Base-by-base conservation (phyloP, 2,888 invertebrate species). In the Mythimna pallens region DNA sequence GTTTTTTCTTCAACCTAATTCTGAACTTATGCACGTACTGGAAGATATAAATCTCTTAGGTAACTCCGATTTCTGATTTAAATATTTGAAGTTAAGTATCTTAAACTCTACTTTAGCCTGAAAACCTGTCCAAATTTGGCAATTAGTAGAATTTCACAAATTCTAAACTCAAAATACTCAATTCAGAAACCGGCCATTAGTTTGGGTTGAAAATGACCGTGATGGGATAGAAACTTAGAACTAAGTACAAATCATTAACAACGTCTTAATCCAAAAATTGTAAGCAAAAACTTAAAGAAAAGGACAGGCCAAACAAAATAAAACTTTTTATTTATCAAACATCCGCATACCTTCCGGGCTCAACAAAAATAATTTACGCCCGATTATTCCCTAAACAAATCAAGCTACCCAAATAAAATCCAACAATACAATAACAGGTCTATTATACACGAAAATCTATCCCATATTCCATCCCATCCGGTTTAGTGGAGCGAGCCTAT, bases 391-490 rank as follows among this genome's bases (percentile, higher is more conserved):
- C 9, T 67, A 64, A 68, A 79, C 14, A 69, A 73, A 75, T 76
- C 30, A 77, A 68, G 40, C 25, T 22, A 64, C 43, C 34, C 70
- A 50, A 81, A 82, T 70, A 65, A 80, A 70, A 74, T 30, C 61
- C 61, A 61, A 69, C 43, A 80, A 74, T 77, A 78, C 71, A 84
- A 86, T 76, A 78, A 74, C 69, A 75, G 61, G 54, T 40, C 50
- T 57, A 73, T 70, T 75, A 86, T 83, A 67, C 70, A 63, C 61
- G 68, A 73, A 40, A 22, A 86, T 75, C 72, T 70, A 55, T 57
- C 64, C 54, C 58, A 47, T 70, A 54, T 54, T 71, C 64, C 59
- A n/a, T 72, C 74, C 85, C 84, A 71, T 70, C 81, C 81, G 76
- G 76, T 67, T 25, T 58, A 50, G 22, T 34, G 58, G 73, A 22